Evolutionary conservation across 2,888 invertebrate genomes (phyloP).

Genomic region (Noctua janthina): DNA sequence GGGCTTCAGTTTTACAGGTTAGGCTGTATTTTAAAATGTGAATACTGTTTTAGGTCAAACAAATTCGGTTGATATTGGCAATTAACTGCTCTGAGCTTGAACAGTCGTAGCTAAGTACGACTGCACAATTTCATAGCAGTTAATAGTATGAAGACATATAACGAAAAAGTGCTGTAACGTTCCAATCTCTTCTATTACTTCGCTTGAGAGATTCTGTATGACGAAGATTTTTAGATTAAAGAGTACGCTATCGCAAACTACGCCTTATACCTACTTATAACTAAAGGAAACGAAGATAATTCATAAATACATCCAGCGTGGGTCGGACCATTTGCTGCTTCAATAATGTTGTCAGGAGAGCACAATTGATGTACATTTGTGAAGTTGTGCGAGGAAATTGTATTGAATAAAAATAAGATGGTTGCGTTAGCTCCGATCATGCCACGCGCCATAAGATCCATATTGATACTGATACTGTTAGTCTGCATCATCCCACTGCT

Average conservation of each 20-base stretch:
- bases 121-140: not conserved
- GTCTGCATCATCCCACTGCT: no score
- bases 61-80: not conserved
- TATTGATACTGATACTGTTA: no score
- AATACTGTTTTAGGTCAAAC: not conserved
- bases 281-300: no score
- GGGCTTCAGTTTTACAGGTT: not conserved
- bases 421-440: not conserved
- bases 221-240: not conserved
- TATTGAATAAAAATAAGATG: not conserved
- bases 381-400: not conserved
- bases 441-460: not conserved
- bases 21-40: not conserved
- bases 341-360: not conserved
- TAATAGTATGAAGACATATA: not conserved
- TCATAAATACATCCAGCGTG: no score
- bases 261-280: no score
- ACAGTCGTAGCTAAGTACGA: no score
- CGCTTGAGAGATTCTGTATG: slow-evolving; percentile 4
- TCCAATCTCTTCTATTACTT: not conserved
- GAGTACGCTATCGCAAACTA: not conserved
- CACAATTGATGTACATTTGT: not conserved
- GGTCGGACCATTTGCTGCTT: not conserved
- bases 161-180: no score
- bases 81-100: not conserved